Evolutionary conservation across 2,797 vertebrate species (phyloP).

Genomic region (Oreonectes daqikongensis): DNA sequence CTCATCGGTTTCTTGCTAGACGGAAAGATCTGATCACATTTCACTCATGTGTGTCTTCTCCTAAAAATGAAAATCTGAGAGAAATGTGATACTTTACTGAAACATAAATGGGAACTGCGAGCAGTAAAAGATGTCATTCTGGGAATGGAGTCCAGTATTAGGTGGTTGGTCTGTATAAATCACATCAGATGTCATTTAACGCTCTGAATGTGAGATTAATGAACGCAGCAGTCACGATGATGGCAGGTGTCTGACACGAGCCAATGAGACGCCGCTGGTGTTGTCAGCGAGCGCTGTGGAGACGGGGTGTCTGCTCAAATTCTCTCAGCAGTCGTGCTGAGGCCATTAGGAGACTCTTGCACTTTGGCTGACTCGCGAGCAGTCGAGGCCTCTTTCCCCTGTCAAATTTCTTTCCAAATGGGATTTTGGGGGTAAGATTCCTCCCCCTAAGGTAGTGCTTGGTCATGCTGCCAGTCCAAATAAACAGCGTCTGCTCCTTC

Average conservation of each 20-base stretch:
- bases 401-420: conserved; percentile 47
- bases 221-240: not conserved
- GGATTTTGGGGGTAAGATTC: conserved; percentile 72
- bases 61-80: too few relatives aligned
- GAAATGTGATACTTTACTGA: too few relatives aligned
- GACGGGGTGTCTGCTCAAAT: conserved; percentile 74
- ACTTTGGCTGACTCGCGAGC: conserved; percentile 81
- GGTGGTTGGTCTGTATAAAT: not conserved
- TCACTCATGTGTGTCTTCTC: too few relatives aligned
- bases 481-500: conserved; percentile 57
- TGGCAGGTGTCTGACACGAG: conserved; percentile 1
- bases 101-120: too few relatives aligned
- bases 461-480: conserved; percentile 74
- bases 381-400: conserved; percentile 62
- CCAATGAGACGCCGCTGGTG: not conserved
- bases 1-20: too few relatives aligned
- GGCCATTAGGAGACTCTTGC: conserved; percentile 71
- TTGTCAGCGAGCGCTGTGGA: conserved; percentile 35
- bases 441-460: conserved; percentile 68
- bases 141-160: not conserved
- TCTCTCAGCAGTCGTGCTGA: conserved; percentile 69
- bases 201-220: not conserved
- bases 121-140: not conserved
- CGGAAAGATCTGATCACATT: too few relatives aligned
- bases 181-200: not conserved